These are phyloP conservation scores for Elephas maximus DNA, from an alignment of 2,113 vertebrate genomes.

Conservation along the genomic window DNA sequence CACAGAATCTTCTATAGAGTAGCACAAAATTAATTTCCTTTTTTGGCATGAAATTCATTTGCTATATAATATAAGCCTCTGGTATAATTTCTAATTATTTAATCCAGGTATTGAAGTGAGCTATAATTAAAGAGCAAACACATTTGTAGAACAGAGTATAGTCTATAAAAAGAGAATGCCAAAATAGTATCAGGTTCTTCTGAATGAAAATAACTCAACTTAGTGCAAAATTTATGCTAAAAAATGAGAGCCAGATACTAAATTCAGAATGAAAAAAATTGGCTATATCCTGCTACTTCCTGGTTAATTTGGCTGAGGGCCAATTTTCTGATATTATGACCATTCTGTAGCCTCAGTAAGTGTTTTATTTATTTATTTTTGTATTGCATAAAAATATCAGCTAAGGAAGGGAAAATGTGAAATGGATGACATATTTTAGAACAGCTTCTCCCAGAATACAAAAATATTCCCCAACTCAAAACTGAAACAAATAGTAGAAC, in stretches of 20 bases:
- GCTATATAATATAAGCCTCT: background rate
- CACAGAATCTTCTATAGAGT: background rate
- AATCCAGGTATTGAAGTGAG: slow-evolving; percentile 73
- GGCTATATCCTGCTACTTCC: slow-evolving; percentile 78
- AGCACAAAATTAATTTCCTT: slow-evolving; percentile 1
- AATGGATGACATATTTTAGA: slow-evolving; percentile 87
- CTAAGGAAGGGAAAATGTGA: slow-evolving; percentile 82
- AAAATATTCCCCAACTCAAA: slow-evolving; percentile 86
- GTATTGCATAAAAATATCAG: slow-evolving; percentile 84
- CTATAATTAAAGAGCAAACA: slow-evolving; percentile 79
- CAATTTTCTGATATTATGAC: slow-evolving; percentile 80
- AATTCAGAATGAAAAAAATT: slow-evolving; percentile 84
- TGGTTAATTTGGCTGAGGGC: slow-evolving; percentile 77
- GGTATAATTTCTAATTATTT: slow-evolving; percentile 67
- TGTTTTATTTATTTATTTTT: slow-evolving; percentile 86
- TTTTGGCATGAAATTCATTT: slow-evolving; percentile 43
- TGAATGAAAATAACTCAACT: slow-evolving; percentile 83
- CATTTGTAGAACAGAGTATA: slow-evolving; percentile 73
- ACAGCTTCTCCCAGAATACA: slow-evolving; percentile 86
- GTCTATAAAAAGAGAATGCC: slow-evolving; percentile 80
- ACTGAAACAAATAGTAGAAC: slow-evolving; percentile 85
- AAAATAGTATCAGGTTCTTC: slow-evolving; percentile 79
- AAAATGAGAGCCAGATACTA: slow-evolving; percentile 85
- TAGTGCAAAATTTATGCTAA: slow-evolving; percentile 78
- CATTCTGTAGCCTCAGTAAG: slow-evolving; percentile 79